Base-by-base conservation (phyloP, 2,888 invertebrate species). In the Torymus auratus region DNA sequence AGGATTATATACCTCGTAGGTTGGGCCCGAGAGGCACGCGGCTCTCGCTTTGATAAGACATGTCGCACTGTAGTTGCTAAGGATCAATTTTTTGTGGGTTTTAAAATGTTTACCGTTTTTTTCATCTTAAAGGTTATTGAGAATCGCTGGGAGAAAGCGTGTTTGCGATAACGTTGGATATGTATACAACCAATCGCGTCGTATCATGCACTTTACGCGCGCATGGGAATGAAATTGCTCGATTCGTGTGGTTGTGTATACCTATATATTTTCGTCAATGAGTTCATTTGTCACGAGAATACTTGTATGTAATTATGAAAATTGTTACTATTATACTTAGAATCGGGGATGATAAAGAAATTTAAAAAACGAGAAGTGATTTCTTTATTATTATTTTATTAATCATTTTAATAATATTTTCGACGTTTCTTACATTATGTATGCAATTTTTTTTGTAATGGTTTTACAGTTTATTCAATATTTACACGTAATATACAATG, bases 401-500 rank as follows among this genome's bases (percentile, higher is more conserved):
- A 62, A 74, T 79, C 14, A 60, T 81, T 78, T 81, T 58, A 61
- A 67, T 70, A 55, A 70, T 73, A 67, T 71, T 76, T 83, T 56
- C 67, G 67, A 75, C 70, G 68, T 72, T 80, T 81, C 61, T 81
- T 76, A 75, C 52, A 76, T 64, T 77, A 73, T 41, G 28, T 68
- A 69, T 76, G 73, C 68, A 77, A 83, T 82, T 84, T 83, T 85
- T 84, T 83, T 85, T 84, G 85, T 83, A 84, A 83, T 85, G 79
- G 83, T 86, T 88, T 85, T 89, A 89, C 85, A 88, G 86, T 77
- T 85, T 87, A 86, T 84, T 83, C 83, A 85, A 87, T 90, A 90
- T 90, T 87, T 90, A 90, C 90, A 90, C 84, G 82, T 86, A 88
- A 89, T 90, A 87, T 90, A 90, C 89, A 89, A 83, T 79, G 78